These are phyloP conservation scores for Machimus atricapillus DNA, from an alignment of 2,888 invertebrate genomes.

Conservation along the genomic window DNA sequence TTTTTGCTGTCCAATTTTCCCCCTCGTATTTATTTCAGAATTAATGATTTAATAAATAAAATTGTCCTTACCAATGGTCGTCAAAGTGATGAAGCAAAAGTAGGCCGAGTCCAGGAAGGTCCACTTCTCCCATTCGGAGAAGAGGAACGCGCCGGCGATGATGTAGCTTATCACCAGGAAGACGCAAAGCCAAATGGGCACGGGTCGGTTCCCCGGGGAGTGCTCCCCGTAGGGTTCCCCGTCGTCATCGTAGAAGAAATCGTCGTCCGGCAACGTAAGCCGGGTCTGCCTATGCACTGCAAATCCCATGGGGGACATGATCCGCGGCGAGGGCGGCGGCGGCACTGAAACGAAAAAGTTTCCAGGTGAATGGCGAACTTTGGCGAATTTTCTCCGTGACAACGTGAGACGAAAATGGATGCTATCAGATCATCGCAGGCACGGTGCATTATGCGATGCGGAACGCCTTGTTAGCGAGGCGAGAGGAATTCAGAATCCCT, in stretches of 20 bases:
- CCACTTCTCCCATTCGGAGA: constrained; percentile 87
- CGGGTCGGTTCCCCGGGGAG: constrained; percentile 67
- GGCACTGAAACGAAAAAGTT: constrained; percentile 33
- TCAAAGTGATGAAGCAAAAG: constrained; percentile 92
- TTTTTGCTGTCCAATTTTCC: too few species aligned
- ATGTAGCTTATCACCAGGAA: constrained; percentile 89
- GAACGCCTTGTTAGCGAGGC: background rate
- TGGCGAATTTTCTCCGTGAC: background rate
- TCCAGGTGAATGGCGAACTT: background rate
- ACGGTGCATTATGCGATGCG: background rate
- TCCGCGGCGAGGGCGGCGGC: constrained; percentile 67
- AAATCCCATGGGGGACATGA: constrained; percentile 75
- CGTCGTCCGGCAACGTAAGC: constrained; percentile 66
- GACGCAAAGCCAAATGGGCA: constrained; percentile 89
- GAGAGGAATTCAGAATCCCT: background rate
- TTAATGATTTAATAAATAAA: background rate
- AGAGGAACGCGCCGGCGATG: constrained; percentile 85
- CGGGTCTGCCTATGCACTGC: constrained; percentile 67
- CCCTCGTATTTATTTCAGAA: too few species aligned
- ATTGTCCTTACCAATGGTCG: constrained; percentile 74
- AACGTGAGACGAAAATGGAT: background rate
- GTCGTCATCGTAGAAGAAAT: constrained; percentile 67
- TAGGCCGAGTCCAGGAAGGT: constrained; percentile 86
- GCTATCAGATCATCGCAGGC: background rate
- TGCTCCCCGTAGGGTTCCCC: constrained; percentile 62